These are phyloP conservation scores for Elaphurus davidianus DNA, from an alignment of 2,113 vertebrate genomes.

Conservation along the genomic window DNA sequence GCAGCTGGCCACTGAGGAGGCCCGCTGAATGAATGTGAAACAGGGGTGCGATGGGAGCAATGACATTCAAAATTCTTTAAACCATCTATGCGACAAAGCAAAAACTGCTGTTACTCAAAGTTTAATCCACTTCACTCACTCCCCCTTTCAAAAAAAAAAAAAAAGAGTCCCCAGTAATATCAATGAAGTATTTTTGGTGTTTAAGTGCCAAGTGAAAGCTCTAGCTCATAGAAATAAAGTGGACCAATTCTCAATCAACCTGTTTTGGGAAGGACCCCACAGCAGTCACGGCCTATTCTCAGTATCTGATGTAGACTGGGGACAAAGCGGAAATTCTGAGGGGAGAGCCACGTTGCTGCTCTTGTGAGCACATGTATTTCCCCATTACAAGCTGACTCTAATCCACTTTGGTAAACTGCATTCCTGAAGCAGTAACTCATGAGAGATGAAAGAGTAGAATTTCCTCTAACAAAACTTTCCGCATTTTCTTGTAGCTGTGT, in stretches of 20 bases:
- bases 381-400: background rate
- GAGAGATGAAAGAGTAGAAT: background rate
- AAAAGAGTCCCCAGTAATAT: background rate
- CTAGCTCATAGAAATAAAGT: background rate
- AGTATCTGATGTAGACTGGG: background rate
- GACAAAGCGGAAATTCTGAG: background rate
- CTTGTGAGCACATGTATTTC: background rate
- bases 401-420: background rate
- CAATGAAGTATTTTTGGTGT: background rate
- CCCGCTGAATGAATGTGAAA: background rate
- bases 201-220: background rate
- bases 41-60: background rate
- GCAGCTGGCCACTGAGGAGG: background rate
- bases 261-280: background rate
- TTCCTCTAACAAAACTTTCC: slow-evolving; percentile 31
- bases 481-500: slow-evolving; percentile 25
- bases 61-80: background rate
- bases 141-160: background rate
- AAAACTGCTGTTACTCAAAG: background rate
- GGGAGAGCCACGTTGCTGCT: background rate
- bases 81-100: background rate
- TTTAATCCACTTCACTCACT: background rate
- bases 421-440: slow-evolving; percentile 50
- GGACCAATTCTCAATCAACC: background rate
- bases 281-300: background rate